phyloP scores from a whole-genome alignment of 2,888 invertebrate genomes.

The Ophioninae sp. region DNA sequence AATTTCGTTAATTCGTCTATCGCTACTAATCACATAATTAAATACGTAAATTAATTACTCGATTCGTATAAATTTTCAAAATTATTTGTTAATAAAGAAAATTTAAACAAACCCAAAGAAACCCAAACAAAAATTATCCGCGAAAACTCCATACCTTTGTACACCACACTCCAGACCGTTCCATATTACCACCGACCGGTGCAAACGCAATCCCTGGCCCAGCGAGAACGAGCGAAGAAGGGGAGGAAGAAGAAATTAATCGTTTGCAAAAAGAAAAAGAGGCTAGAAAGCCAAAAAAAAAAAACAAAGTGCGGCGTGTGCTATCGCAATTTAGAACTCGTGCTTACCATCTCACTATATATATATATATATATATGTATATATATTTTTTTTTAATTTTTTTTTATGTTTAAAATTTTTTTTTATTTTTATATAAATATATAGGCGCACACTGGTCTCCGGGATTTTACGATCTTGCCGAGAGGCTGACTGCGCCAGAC shows the following conservation, averaged over 20 bases:
- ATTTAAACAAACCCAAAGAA: too few relatives aligned
- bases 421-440: background rate
- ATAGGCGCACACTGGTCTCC: constrained; percentile 9
- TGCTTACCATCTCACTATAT: constrained; percentile 27
- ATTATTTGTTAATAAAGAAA: too few relatives aligned
- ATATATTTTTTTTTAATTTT: too few relatives aligned
- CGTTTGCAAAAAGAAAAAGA: constrained; percentile 20
- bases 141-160: too few relatives aligned
- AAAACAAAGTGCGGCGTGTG: constrained; percentile 41
- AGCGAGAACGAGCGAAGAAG: constrained; percentile 13
- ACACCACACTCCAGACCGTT: too few relatives aligned
- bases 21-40: too few relatives aligned
- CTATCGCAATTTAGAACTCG: constrained; percentile 40
- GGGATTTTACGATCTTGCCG: constrained; percentile 52
- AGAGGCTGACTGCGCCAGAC: constrained; percentile 22
- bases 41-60: too few relatives aligned
- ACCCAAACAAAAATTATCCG: too few relatives aligned
- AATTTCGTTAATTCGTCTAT: too few relatives aligned
- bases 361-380: background rate
- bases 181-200: constrained; percentile 24
- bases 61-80: too few relatives aligned
- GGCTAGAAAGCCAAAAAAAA: background rate
- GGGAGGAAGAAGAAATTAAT: constrained; percentile 52
- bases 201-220: background rate
- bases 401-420: too few relatives aligned